Conservation (phyloP, 2,888 invertebrate species). For the Steinernema hermaphroditum region DNA sequence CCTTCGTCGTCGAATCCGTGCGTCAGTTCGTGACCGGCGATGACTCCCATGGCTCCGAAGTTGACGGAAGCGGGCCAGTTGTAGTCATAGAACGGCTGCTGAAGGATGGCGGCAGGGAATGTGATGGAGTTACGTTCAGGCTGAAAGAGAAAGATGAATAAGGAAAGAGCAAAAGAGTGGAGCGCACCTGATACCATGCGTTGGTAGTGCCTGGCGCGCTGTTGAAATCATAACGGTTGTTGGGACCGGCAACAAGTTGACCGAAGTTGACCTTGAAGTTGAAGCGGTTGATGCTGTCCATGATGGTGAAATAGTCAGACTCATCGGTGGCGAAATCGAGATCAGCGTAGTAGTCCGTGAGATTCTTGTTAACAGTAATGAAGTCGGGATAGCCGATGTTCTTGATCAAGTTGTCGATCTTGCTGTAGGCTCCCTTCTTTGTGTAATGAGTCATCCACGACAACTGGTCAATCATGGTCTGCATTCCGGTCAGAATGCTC, state of each 20-base stretch:
- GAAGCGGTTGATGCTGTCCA: constrained; percentile 40
- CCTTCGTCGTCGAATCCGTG: constrained; percentile 72
- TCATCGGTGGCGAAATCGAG: constrained; percentile 39
- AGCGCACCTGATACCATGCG: constrained; percentile 60
- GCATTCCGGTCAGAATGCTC: constrained; percentile 45
- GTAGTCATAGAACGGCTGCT: constrained; percentile 58
- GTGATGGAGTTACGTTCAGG: constrained; percentile 62
- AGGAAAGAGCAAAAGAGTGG: no score
- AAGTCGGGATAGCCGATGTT: constrained; percentile 61
- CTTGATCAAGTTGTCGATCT: constrained; percentile 57
- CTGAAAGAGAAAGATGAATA: constrained; percentile 38
- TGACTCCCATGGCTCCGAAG: constrained; percentile 94
- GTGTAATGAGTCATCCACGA: constrained; percentile 55
- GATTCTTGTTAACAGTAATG: constrained; percentile 48
- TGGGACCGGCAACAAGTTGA: constrained; percentile 40
- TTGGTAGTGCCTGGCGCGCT: constrained; percentile 59
- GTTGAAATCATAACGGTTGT: constrained; percentile 52
- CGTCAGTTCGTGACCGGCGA: constrained; percentile 70
- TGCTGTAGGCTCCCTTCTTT: constrained; percentile 55
- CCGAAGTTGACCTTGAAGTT: constrained; percentile 40
- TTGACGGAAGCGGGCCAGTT: constrained; percentile 61
- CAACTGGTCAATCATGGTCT: constrained; percentile 59
- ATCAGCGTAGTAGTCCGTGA: constrained; percentile 48
- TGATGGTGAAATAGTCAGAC: constrained; percentile 41
- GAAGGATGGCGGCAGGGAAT: constrained; percentile 61